These are phyloP conservation scores for Agriopis aurantiaria DNA, from an alignment of 2,888 invertebrate species.

Conservation along the genomic window DNA sequence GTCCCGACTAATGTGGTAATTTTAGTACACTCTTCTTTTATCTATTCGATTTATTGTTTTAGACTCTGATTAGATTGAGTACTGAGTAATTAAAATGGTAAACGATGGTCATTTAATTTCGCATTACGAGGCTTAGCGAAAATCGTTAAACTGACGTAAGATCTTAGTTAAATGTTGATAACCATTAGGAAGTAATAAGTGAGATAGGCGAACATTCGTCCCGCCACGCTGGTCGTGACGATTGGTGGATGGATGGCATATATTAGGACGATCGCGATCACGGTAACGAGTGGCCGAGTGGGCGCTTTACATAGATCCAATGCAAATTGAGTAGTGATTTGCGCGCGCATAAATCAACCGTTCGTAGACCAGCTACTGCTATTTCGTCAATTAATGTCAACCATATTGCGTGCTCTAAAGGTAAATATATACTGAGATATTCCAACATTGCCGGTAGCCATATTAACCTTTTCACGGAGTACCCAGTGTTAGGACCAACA, in stretches of 20 bases:
- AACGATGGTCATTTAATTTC: slow-evolving; percentile 16
- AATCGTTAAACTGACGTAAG: slow-evolving; percentile 17
- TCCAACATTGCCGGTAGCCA: neutral
- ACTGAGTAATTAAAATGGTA: slow-evolving; percentile 24
- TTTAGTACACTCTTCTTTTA: slow-evolving; percentile 45
- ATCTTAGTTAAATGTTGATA: slow-evolving; percentile 36
- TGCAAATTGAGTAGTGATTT: slow-evolving; percentile 78
- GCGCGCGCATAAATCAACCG: slow-evolving; percentile 69
- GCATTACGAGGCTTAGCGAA: slow-evolving; percentile 2
- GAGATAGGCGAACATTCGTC: slow-evolving; percentile 58
- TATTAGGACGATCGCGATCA: slow-evolving; percentile 59
- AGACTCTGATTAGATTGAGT: slow-evolving; percentile 43
- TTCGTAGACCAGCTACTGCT: slow-evolving; percentile 56
- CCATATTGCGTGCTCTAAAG: slow-evolving; percentile 65
- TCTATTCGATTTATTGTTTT: slow-evolving; percentile 49
- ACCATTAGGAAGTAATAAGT: slow-evolving; percentile 50
- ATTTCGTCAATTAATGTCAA: slow-evolving; percentile 77
- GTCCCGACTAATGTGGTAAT: slow-evolving; percentile 52
- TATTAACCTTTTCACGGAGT: neutral
- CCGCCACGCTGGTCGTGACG: slow-evolving; percentile 63
- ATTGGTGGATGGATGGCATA: slow-evolving; percentile 58
- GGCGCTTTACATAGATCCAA: slow-evolving; percentile 77
- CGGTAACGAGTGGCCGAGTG: slow-evolving; percentile 72
- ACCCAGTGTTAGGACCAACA: too few relatives aligned
- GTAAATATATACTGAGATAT: slow-evolving; percentile 40